Conservation (phyloP, 2,113 vertebrate species). For the Brachypodius melanocephalos region DNA sequence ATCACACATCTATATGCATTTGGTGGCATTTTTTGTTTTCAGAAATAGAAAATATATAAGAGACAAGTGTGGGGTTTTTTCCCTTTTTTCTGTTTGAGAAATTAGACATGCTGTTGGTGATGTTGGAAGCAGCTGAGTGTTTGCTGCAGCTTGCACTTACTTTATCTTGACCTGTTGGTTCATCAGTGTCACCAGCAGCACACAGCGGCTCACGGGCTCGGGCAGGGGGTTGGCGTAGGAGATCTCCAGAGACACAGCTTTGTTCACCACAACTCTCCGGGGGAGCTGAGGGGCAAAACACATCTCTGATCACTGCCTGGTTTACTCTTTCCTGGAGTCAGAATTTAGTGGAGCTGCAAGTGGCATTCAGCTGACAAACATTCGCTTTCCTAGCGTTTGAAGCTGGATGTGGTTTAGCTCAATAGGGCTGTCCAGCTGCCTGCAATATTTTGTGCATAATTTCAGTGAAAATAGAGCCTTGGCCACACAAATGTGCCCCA, state of each 20-base stretch:
- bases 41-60: not conserved
- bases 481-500: not conserved
- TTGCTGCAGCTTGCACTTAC: constrained; percentile 41
- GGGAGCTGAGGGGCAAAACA: constrained; percentile 35
- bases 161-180: constrained; percentile 64
- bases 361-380: not conserved
- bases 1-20: not conserved
- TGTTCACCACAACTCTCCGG: constrained; percentile 22
- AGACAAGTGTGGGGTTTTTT: not conserved
- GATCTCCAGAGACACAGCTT: constrained; percentile 52
- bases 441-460: not conserved
- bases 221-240: constrained; percentile 66
- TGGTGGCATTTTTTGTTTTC: not conserved
- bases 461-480: not conserved
- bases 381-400: not conserved
- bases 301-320: not conserved
- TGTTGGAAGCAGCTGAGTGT: not conserved
- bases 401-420: not conserved
- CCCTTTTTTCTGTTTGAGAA: not conserved
- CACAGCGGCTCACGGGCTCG: constrained; percentile 45
- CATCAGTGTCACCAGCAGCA: constrained; percentile 71
- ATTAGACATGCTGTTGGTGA: not conserved
- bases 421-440: not conserved
- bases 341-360: not conserved
- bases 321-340: not conserved